Evolutionary conservation across 2,888 invertebrate species (phyloP).

Genomic region (Empis livida): DNA sequence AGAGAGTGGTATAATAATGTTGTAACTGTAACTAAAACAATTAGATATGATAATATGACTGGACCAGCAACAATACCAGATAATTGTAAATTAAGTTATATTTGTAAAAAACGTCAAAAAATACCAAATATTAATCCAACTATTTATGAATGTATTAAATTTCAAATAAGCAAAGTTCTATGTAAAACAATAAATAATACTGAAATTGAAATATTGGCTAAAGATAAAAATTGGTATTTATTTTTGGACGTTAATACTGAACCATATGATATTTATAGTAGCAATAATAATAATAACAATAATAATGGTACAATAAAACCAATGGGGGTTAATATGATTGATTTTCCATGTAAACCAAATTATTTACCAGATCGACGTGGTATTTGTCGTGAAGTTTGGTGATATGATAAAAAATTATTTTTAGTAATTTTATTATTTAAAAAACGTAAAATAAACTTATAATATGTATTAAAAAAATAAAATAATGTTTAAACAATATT

Average conservation of each 20-base stretch:
- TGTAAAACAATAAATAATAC: background rate
- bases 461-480: no score
- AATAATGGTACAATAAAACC: background rate
- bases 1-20: no score
- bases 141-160: background rate
- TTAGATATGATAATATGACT: background rate
- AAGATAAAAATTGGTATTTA: background rate
- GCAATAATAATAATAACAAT: background rate
- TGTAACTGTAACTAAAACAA: background rate
- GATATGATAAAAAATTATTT: background rate
- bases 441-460: no score
- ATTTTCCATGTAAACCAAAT: conserved; percentile 31
- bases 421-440: no score
- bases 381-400: conserved; percentile 30
- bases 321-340: conserved; percentile 29
- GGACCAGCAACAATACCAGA: background rate
- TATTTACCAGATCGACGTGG: conserved; percentile 29
- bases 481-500: no score
- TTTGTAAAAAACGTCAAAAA: background rate
- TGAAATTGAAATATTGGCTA: background rate
- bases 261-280: background rate
- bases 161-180: background rate
- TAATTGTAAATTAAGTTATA: background rate
- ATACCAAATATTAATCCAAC: background rate
- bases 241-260: background rate